Percentiles rank a stretch among this genome's conserved stretches.
phyloP scores from a whole-genome alignment of 2,113 vertebrate species.

The Oriolus oriolus region DNA sequence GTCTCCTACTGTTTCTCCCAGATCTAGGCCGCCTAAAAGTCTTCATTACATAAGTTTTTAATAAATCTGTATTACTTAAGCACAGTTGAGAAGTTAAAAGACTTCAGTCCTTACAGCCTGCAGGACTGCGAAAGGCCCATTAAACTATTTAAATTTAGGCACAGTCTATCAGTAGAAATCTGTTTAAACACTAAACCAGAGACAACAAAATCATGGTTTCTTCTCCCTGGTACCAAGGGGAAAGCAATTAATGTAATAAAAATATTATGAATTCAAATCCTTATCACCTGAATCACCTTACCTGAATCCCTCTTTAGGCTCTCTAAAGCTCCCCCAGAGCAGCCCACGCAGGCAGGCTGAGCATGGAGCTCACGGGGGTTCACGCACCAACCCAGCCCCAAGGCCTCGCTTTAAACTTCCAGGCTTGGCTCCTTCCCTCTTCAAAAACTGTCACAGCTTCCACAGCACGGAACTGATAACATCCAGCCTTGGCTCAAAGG shows the following conservation, averaged over 20 bases:
- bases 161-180: not conserved
- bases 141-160: not conserved
- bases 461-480: not conserved
- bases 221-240: not conserved
- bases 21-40: not conserved
- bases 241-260: not conserved
- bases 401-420: fast-evolving
- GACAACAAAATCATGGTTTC: not conserved
- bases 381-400: not conserved
- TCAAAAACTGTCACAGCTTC: not conserved
- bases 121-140: not conserved
- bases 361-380: fast-evolving
- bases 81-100: not conserved
- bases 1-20: not conserved
- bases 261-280: not conserved
- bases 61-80: not conserved
- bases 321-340: not conserved
- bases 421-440: not conserved
- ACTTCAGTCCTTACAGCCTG: not conserved
- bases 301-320: not conserved
- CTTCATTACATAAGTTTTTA: not conserved
- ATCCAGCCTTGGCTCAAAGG: not conserved
- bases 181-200: not conserved
- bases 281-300: not conserved
- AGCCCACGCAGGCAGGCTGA: not conserved